phyloP scores from a whole-genome alignment of 2,113 vertebrate genomes.

The Petaurus breviceps region DNA sequence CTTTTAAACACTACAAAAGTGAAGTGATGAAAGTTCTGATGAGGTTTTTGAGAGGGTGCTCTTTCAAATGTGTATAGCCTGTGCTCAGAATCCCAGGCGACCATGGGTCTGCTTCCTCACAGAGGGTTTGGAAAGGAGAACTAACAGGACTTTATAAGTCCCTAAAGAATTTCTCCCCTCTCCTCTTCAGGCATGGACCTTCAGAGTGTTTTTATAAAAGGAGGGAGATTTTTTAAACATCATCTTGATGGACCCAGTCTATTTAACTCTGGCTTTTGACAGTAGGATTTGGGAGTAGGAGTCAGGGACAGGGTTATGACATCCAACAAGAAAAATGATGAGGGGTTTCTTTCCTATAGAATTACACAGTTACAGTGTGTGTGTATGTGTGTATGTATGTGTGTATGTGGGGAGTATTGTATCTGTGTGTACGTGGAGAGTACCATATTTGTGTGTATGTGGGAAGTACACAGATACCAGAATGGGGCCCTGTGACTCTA shows the following conservation, averaged over 20 bases:
- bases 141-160: constrained; percentile 1
- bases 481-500: background rate
- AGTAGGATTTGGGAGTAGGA: background rate
- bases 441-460: background rate
- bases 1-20: background rate
- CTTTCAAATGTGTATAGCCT: constrained; percentile 32
- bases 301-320: background rate
- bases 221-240: background rate
- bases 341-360: background rate
- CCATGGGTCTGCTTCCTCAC: constrained; percentile 7
- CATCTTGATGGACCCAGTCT: background rate
- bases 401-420: background rate
- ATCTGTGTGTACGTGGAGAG: background rate
- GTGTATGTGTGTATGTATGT: background rate
- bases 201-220: constrained; percentile 4
- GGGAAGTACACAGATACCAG: constrained; percentile 29
- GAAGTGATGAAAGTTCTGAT: constrained; percentile 29
- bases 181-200: background rate
- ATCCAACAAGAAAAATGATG: background rate
- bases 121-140: constrained; percentile 47
- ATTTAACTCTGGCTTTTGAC: background rate
- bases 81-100: constrained; percentile 12
- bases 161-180: background rate
- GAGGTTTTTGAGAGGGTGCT: constrained; percentile 38
- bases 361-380: background rate